phyloP scores from a whole-genome alignment of 2,797 vertebrate genomes.

The Helicolenus hilgendorfi region DNA sequence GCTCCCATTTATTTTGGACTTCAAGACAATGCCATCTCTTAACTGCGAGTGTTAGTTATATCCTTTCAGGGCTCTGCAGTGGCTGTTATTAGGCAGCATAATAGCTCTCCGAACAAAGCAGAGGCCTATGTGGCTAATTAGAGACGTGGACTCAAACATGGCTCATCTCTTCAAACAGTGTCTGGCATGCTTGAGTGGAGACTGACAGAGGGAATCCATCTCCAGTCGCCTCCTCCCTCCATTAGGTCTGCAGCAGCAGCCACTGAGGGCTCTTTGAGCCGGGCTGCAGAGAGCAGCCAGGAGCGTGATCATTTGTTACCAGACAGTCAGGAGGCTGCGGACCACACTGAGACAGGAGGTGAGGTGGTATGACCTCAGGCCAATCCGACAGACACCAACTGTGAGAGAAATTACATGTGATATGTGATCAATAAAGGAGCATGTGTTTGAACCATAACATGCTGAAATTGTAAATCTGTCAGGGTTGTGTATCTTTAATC shows the following conservation, averaged over 20 bases:
- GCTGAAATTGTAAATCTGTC: slow-evolving; percentile 4
- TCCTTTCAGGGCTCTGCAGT: slow-evolving; percentile 48
- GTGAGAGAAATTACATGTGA: slow-evolving; percentile 63
- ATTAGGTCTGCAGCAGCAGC: slow-evolving; percentile 65
- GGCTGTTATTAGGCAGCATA: slow-evolving; percentile 68
- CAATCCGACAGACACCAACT: slow-evolving; percentile 54
- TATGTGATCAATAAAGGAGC: slow-evolving; percentile 58
- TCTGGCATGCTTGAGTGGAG: slow-evolving; percentile 78
- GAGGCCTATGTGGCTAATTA: slow-evolving; percentile 84
- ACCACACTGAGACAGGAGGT: slow-evolving; percentile 53
- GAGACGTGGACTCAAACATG: slow-evolving; percentile 75
- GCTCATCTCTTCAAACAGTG: slow-evolving; percentile 80
- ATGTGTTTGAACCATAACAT: slow-evolving; percentile 1
- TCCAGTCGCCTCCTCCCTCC: slow-evolving; percentile 52
- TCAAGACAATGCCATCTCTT: slow-evolving; percentile 47
- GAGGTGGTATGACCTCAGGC: slow-evolving; percentile 67
- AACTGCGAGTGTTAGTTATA: slow-evolving; percentile 64
- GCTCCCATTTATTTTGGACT: slow-evolving; percentile 70
- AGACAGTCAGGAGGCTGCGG: slow-evolving; percentile 64
- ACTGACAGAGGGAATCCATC: slow-evolving; percentile 83
- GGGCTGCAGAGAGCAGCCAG: slow-evolving; percentile 65
- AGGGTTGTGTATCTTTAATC: not conserved
- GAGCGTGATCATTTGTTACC: slow-evolving; percentile 77
- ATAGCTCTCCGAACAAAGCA: slow-evolving; percentile 68
- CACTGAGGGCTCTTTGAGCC: slow-evolving; percentile 65